Evolutionary conservation across 2,113 vertebrate genomes (phyloP), one percentile per base, ranked within the genome.

Genomic region (Anthoscopus minutus): DNA sequence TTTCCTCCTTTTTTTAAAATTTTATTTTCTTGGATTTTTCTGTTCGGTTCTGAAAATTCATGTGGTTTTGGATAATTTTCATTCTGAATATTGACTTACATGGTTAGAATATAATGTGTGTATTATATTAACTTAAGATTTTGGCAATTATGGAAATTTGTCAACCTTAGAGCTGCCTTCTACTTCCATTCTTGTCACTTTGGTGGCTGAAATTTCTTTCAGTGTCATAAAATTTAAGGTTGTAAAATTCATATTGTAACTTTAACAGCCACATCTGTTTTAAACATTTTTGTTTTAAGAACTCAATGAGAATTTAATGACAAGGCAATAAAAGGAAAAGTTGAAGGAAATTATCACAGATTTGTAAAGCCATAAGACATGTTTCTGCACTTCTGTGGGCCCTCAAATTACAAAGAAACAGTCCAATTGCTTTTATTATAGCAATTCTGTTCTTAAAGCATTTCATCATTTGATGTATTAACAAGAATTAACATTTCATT

Each of bases 291-390:
- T 97, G 95, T 97, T 98, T 98, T 97, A 98, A 97, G 98, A 98
- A 98, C 97, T 98, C 97, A 97, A 98, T 97, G 91, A 96, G 97
- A 98, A 97, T 98, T 98, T 98, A 98, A 98, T 97, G 98, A 96
- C 96, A 89, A 85, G 78, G 97, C 94, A 95, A 97, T 98, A 98
- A 98, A 98, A 98, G 96, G 94, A 96, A 97, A 98, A 98, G 97
- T 98, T 98, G 97, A 98, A 98, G 98, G 97, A 98, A 98, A 98
- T 98, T 98, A 98, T 98, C 98, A 97, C 98, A 98, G 98, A 98
- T 98, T 98, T 98, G 97, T 97, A 97, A 98, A 98, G 98, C 97
- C 92, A 11, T 98, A 96, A 98, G 96, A 97, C 97, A 96, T 96
- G 96, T 97, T 97, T 96, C 97, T 97, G 96, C 96, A 96, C 97